Percentiles rank a stretch among this genome's conserved stretches.
phyloP scores from a whole-genome alignment of 2,797 vertebrate species.

The Sebastes steindachneri region DNA sequence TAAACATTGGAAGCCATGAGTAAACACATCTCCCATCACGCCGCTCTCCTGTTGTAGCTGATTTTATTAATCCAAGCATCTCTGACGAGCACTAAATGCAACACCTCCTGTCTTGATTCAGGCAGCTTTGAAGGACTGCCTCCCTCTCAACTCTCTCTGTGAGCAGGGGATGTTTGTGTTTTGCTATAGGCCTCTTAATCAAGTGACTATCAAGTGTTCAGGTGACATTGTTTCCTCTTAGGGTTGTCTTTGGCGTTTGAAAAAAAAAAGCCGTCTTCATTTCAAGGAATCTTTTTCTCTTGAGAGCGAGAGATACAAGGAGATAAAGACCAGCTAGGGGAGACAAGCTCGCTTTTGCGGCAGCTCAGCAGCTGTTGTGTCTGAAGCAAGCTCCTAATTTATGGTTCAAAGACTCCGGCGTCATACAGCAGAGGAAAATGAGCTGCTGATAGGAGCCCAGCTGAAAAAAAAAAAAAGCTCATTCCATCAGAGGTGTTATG shows the following conservation, averaged over 20 bases:
- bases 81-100: constrained; percentile 1
- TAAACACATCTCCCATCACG: background rate
- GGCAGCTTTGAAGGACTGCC: constrained; percentile 12
- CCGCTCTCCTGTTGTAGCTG: background rate
- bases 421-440: constrained; percentile 62
- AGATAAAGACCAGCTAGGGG: constrained; percentile 53
- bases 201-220: constrained; percentile 20
- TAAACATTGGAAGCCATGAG: background rate
- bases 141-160: constrained; percentile 6
- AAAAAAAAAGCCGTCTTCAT: constrained; percentile 10
- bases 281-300: constrained; percentile 33
- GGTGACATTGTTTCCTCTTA: constrained; percentile 5
- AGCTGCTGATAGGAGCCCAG: constrained; percentile 57
- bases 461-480: constrained; percentile 38
- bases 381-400: constrained; percentile 66
- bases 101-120: constrained; percentile 8
- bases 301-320: constrained; percentile 32
- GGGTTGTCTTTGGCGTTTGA: constrained; percentile 2
- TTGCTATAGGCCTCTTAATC: constrained; percentile 13
- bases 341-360: constrained; percentile 31
- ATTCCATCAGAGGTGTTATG: constrained; percentile 62
- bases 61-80: constrained; percentile 34
- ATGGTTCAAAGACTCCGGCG: constrained; percentile 66
- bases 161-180: background rate
- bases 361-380: constrained; percentile 72